Base-by-base conservation (phyloP, 1,140 invertebrate genomes). In the Kradibia gibbosae region DNA sequence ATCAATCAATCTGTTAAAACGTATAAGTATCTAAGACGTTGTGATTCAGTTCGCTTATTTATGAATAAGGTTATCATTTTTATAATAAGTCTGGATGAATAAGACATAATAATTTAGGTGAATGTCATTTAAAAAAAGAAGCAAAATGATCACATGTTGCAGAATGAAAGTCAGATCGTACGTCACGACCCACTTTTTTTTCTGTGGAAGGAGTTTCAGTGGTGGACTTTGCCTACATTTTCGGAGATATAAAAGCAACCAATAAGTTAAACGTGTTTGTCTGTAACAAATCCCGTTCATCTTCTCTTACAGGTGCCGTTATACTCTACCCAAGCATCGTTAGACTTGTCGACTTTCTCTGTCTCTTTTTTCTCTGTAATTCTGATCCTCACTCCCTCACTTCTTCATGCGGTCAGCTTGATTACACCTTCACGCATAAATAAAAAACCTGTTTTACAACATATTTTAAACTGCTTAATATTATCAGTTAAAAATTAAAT, bases 281-380 rank as follows among this genome's bases (percentile, higher is more conserved):
- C 78, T 85, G 81, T 84, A 85, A 80, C 84, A 83, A 83, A 84
- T 85, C 83, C 80, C 85, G 83, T 84, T 85, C 79, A 78, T 55
- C 25, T 53, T 50, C 36, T 25, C 15, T 31, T 42, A 78, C 42
- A 70, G 67, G 82, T 85, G 83, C 85, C 85, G 84, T 86, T 86
- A 86, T 79, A 81, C 36, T 77, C 80, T 77, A 83, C 81, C 83
- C 62, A 1, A 28, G 31, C 3, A 13, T 39, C 10, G 13, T 62
- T 62, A 17, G 31, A 28, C 28, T 39, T 74, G 25, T 53, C 72
- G 8, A 55, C 72, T 53, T 34, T 55, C 42, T 80, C 65, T 60
- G 42, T 72, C 53, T 73, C 62, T 48, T n/a, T 57, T 34, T 55
- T n/a, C 34, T 17, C 34, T 15, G 0, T 45, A 45, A 45, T 45